Evolutionary conservation across 2,888 invertebrate species (phyloP).

Genomic region (Monochamus alternatus): DNA sequence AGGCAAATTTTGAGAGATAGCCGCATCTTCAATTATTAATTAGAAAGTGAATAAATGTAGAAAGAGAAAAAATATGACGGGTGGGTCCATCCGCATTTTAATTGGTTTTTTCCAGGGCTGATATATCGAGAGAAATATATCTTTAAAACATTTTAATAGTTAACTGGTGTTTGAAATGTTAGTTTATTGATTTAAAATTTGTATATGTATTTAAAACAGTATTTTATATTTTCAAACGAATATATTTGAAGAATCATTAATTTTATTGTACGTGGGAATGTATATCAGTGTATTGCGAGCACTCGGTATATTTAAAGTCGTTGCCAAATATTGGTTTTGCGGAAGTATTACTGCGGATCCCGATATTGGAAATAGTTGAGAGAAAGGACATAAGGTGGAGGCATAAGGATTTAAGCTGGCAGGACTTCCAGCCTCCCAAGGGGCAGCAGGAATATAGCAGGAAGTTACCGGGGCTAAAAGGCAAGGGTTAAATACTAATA

Average conservation of each 20-base stretch:
- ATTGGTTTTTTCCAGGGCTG: too few species aligned
- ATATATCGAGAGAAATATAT: too few species aligned
- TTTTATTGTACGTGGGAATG: too few species aligned
- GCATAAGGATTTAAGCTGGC: slow-evolving; percentile 52
- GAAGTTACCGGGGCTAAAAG: slow-evolving; percentile 70
- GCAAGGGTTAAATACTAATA: slow-evolving; percentile 72
- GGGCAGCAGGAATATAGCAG: slow-evolving; percentile 68
- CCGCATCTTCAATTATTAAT: slow-evolving; percentile 13
- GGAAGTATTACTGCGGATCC: not conserved
- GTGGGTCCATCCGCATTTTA: too few species aligned
- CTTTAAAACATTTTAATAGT: too few species aligned
- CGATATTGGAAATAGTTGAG: slow-evolving; percentile 34
- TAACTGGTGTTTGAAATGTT: too few species aligned
- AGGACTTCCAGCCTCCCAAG: slow-evolving; percentile 64
- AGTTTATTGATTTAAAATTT: too few species aligned
- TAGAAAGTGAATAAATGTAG: not conserved
- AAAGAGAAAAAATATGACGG: not conserved
- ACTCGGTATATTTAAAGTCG: too few species aligned
- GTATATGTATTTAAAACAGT: too few species aligned
- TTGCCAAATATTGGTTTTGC: not conserved
- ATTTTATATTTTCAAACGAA: too few species aligned
- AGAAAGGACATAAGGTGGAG: slow-evolving; percentile 46
- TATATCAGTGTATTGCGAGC: too few species aligned
- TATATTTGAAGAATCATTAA: too few species aligned
- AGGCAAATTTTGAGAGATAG: slow-evolving; percentile 17